Conservation (phyloP, 37 sponge, comb jelly and placozoan genomes). For the Spongilla lacustris region DNA sequence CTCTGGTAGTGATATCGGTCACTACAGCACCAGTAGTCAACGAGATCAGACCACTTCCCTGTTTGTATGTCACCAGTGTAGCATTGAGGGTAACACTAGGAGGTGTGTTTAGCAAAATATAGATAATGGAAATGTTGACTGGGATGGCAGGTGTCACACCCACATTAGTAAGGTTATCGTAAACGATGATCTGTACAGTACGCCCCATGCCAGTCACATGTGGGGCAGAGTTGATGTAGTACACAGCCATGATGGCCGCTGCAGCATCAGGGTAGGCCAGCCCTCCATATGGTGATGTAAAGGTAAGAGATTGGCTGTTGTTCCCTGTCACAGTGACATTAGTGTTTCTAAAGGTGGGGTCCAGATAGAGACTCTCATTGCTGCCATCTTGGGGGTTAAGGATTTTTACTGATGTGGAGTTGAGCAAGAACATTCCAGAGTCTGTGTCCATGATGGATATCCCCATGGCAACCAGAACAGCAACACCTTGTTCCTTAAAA, state of each 20-base stretch:
- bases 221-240: slow-evolving; percentile 48
- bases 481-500: slow-evolving; percentile 27
- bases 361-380: slow-evolving; percentile 13
- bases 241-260: slow-evolving; percentile 10
- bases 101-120: slow-evolving; percentile 37
- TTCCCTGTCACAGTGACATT: not conserved
- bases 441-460: slow-evolving; percentile 44
- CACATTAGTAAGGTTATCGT: slow-evolving; percentile 9
- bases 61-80: slow-evolving; percentile 27
- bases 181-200: slow-evolving; percentile 23
- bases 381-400: slow-evolving; percentile 14
- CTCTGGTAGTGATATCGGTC: slow-evolving; percentile 48
- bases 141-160: not conserved
- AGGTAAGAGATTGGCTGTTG: not conserved
- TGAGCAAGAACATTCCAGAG: slow-evolving; percentile 17
- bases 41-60: slow-evolving; percentile 27
- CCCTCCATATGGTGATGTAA: slow-evolving; percentile 4
- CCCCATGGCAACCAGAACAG: slow-evolving; percentile 23
- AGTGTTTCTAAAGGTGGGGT: not conserved
- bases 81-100: slow-evolving; percentile 36
- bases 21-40: slow-evolving; percentile 30
- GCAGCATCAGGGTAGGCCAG: slow-evolving; percentile 12
- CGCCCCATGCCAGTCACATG: slow-evolving; percentile 17
- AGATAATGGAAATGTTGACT: slow-evolving; percentile 5
- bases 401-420: slow-evolving; percentile 2